Evolutionary conservation across 2,888 invertebrate species (phyloP), one percentile per base, ranked within the genome.

Genomic region (Pristionchus fissidentatus): DNA sequence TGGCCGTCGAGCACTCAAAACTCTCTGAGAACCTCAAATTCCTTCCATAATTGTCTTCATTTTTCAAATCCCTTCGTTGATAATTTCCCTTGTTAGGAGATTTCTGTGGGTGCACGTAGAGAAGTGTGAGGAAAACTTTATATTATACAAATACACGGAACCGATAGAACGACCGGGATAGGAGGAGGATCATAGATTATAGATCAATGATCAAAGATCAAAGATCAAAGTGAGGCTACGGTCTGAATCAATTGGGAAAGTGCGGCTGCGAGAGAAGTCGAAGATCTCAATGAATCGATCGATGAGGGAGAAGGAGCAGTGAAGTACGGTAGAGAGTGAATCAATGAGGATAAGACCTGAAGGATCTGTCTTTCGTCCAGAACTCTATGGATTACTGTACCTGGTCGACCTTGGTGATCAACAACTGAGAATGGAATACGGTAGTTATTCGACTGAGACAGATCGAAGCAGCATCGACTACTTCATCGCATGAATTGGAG

Each of bases 401-500:
- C 62, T 81, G 80, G 29, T 81, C 80, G 22, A 81, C 80, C 22
- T 62, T 60, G 35, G 80, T 29, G 22, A 49, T 52, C 35, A 81
- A 29, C n/a, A 81, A 62, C 46, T 81, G 80, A 35, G 80, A 35
- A 38, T 81, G 80, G 80, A 81, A 81, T 60, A 81, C 80, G 46
- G 46, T 81, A 38, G 43, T 32, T 38, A 79, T 79, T 26, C 41
- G 57, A 29, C 55, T 26, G 55, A 77, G 46, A 77, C 75, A 77
- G 10, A 3, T 77, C 32, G 32, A 32, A 1, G 46, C 29, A 29
- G 43, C 43, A 22, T 4, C 7, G 22, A 81, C 80, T 3, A 62
- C 80, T 0, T 15, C 38, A 19, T 62, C 62, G 8, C 43, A 32
- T 32, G 46, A 49, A 1, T 29, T 3, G 46, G 13, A 19, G 46